These are phyloP conservation scores for Capitulum mitella DNA, from an alignment of 2,888 invertebrate species.

Conservation along the genomic window DNA sequence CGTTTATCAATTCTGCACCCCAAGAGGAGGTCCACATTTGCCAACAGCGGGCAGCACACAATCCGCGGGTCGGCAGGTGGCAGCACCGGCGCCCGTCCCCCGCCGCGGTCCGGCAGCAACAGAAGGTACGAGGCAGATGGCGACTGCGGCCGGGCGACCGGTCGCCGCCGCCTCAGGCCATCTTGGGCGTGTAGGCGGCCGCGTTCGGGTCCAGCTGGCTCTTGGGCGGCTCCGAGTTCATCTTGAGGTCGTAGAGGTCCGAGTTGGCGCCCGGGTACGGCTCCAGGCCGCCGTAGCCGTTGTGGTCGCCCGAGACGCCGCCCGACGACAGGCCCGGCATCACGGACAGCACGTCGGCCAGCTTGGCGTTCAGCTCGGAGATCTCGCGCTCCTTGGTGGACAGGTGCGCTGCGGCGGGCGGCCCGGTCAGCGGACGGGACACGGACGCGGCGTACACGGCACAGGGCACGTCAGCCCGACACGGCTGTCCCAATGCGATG, in stretches of 20 bases:
- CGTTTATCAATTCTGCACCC: too few species aligned
- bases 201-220: conserved; percentile 45
- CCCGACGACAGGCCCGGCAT: conserved; percentile 54
- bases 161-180: conserved; percentile 8
- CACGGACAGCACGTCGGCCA: conserved; percentile 87
- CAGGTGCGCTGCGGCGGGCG: conserved; percentile 58
- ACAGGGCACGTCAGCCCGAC: too few species aligned
- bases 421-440: too few species aligned
- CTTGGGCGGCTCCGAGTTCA: not conserved
- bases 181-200: conserved; percentile 45
- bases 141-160: not conserved
- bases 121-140: not conserved
- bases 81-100: not conserved
- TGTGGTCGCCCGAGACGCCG: conserved; percentile 27
- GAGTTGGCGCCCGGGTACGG: conserved; percentile 17
- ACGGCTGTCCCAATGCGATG: too few species aligned
- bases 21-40: too few species aligned
- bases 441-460: not conserved
- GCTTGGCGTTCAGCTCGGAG: conserved; percentile 77
- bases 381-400: conserved; percentile 83
- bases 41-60: too few species aligned
- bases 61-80: too few species aligned
- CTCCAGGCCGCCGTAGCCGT: conserved; percentile 25
- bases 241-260: conserved; percentile 29
- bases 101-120: too few species aligned